Evolutionary conservation across 2,888 invertebrate genomes (phyloP).

Genomic region (Anaspis maculata): DNA sequence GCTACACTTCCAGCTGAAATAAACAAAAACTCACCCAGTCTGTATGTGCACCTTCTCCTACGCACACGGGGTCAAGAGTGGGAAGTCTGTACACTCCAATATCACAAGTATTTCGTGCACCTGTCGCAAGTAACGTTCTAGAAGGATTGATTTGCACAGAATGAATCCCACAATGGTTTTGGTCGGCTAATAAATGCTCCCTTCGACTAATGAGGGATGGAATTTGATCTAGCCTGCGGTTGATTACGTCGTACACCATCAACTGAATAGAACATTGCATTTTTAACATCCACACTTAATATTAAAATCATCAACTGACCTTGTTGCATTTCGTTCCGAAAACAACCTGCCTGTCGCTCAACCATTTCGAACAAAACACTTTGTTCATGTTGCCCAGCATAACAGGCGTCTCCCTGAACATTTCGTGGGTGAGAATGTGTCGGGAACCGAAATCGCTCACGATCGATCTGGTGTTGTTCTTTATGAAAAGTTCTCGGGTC

Average conservation of each 20-base stretch:
- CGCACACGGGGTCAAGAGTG: slow-evolving; percentile 89
- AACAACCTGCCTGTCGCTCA: slow-evolving; percentile 88
- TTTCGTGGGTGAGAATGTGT: slow-evolving; percentile 82
- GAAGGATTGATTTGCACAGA: slow-evolving; percentile 92
- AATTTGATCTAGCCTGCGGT: slow-evolving; percentile 79
- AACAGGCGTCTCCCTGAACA: slow-evolving; percentile 78
- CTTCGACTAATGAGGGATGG: slow-evolving; percentile 69
- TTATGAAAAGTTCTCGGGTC: slow-evolving; percentile 64
- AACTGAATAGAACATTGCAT: slow-evolving; percentile 46
- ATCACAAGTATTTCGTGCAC: slow-evolving; percentile 86
- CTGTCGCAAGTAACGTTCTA: slow-evolving; percentile 80
- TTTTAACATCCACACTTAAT: background rate
- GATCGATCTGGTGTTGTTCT: slow-evolving; percentile 65
- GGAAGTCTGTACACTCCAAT: slow-evolving; percentile 85
- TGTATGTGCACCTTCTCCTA: slow-evolving; percentile 82
- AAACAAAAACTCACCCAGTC: slow-evolving; percentile 84
- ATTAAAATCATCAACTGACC: slow-evolving; percentile 43
- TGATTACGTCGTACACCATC: slow-evolving; percentile 86
- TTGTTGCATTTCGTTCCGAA: slow-evolving; percentile 97
- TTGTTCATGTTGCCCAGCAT: slow-evolving; percentile 81
- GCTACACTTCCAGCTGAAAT: too few relatives aligned
- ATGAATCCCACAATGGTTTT: slow-evolving; percentile 83
- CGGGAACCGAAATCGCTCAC: slow-evolving; percentile 75
- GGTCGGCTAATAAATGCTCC: slow-evolving; percentile 44
- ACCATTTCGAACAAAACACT: slow-evolving; percentile 94